Evolutionary conservation across 2,113 vertebrate species (phyloP), one percentile per base, ranked within the genome.

Genomic region (Esox niger): DNA sequence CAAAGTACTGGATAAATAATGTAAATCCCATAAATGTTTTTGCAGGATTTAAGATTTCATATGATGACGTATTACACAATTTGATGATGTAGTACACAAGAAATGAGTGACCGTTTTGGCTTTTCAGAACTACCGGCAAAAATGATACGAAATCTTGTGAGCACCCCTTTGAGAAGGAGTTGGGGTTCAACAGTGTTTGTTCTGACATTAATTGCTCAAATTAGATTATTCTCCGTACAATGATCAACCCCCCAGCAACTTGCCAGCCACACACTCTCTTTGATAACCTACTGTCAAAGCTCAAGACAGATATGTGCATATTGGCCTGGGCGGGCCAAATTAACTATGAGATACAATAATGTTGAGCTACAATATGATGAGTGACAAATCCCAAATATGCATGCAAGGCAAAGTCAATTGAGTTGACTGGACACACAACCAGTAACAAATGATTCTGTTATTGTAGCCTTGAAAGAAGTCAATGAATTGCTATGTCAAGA

Each of bases 341-440:
- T 59, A 30, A 59, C 17, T 29, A 59, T n/a, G 15, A 59, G 57
- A 59, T 29, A 59, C 57, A 31, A 17, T 59, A 29, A 59, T 31
- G 57, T 59, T 32, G 57, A 43, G 38, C 35, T 13, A 43, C 35
- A 10, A 43, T 2, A 43, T 43, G 35, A 59, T 29, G 56, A 59
- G 56, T 59, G 29, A 31, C 56, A 31, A 26, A 2, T 59, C 56
- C 56, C 56, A 59, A 59, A 59, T 31, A 59, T 30, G 55, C 10
- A 10, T 27, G 55, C 55, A 27, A 57, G 55, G 26, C 13, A 57
- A 57, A 59, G 57, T 59, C 57, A 59, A 59, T 31, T 59, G 27
- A 59, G 57, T 59, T 31, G 29, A 20, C 26, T 59, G 57, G 57
- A 17, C 57, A 30, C 29, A 31, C 57, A 59, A 9, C 26, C 5